Evolutionary conservation across 1,140 invertebrate species (phyloP).

Genomic region (Nebria ingens): DNA sequence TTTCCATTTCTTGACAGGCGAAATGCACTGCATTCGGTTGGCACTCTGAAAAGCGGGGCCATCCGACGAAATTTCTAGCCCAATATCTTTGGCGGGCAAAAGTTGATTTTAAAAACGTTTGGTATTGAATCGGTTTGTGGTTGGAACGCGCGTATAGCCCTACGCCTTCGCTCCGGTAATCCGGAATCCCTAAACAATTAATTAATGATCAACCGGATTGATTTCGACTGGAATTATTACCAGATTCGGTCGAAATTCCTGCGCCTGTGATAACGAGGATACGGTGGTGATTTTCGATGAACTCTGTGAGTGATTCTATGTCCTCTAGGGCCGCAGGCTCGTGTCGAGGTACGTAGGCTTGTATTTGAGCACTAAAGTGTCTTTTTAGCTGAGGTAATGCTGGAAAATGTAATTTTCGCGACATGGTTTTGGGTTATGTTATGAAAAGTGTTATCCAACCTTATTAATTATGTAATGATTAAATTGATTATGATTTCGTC

Average conservation of each 20-base stretch:
- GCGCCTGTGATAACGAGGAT: slow-evolving; percentile 80
- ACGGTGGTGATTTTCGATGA: slow-evolving; percentile 48
- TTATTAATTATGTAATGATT: too few relatives aligned
- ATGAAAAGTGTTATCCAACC: too few relatives aligned
- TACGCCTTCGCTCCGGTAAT: slow-evolving; percentile 88
- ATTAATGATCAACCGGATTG: slow-evolving; percentile 8
- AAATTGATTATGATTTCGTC: too few relatives aligned
- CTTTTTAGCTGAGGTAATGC: not conserved
- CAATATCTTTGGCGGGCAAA: slow-evolving; percentile 76
- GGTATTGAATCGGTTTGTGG: slow-evolving; percentile 71
- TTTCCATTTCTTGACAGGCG: slow-evolving; percentile 52
- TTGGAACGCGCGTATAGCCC: slow-evolving; percentile 80
- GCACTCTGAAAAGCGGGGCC: slow-evolving; percentile 65
- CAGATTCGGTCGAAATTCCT: slow-evolving; percentile 89
- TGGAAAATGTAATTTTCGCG: not conserved
- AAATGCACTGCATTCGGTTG: slow-evolving; percentile 57
- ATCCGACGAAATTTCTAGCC: slow-evolving; percentile 91
- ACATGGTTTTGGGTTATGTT: too few relatives aligned
- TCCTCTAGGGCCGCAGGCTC: slow-evolving; percentile 33
- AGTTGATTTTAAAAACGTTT: slow-evolving; percentile 70
- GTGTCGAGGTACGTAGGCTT: not conserved
- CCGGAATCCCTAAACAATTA: slow-evolving; percentile 64
- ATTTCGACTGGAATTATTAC: slow-evolving; percentile 27
- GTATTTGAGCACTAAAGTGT: not conserved
- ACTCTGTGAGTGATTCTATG: slow-evolving; percentile 50